Evolutionary conservation across 1,140 invertebrate genomes (phyloP), one percentile per base, ranked within the genome.

Genomic region (Palaemon carinicauda): DNA sequence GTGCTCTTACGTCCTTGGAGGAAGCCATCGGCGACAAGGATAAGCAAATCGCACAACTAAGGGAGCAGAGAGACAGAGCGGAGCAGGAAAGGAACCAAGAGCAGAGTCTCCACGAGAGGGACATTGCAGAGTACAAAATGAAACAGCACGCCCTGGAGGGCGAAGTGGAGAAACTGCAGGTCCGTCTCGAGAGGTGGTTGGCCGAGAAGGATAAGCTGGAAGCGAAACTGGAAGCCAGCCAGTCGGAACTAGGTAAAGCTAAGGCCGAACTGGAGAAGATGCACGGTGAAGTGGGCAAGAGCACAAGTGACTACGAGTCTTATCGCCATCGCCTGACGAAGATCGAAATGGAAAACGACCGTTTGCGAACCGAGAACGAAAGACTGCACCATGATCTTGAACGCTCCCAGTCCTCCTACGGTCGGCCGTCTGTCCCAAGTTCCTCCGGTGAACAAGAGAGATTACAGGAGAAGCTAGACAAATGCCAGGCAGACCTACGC

Each of bases 11-110:
- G 56, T 97, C 95, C 89, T 93, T 99, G 24, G 98, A 99, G 92
- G 98, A 99, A 93, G 96, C 97, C 2, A 97, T 99, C 85, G 95
- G 95, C 51, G 98, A 99, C 91, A 99, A 99, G 92, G 98, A 99
- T 90, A 98, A 98, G 91, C 97, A 98, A 93, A 98, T 98, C 92
- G 94, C 95, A 88, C 96, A 99, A 92, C 92, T 98, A 84, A 92
- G 96, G 89, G 97, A 98, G 90, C 96, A 98, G 91, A 93, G 98
- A 90, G 98, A 99, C 91, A 93, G 97, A 87, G 96, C 97, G n/a
- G 98, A 99, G 92, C 96, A 97, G 89, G 98, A 99, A 91, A 96
- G 97, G 90, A 84, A 97, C 90, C 98, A 99, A 92, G 98, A 99
- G 91, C 93, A 97, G 83, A 97, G 98, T 90, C 92, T 98, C 0